Conservation (phyloP, 2,113 vertebrate species). For the Scartelaos histophorus region DNA sequence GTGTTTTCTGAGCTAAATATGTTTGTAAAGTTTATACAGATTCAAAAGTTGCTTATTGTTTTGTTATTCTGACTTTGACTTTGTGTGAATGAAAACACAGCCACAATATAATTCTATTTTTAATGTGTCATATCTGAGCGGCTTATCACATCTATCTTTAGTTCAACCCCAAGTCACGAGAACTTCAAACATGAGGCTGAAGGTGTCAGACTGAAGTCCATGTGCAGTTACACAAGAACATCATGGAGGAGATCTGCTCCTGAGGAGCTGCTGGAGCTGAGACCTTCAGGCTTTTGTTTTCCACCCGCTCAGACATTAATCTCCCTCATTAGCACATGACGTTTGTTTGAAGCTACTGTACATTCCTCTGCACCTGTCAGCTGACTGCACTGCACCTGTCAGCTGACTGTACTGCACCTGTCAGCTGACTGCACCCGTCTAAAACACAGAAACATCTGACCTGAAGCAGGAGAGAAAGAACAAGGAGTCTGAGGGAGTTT, state of each 20-base stretch:
- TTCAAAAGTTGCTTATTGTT: no score
- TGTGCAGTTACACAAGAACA: not conserved
- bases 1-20: not conserved
- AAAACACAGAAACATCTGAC: not conserved
- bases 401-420: slow-evolving; percentile 61
- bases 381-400: slow-evolving; percentile 63
- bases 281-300: no score
- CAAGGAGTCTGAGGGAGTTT: slow-evolving; percentile 70
- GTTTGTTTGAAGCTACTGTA: slow-evolving; percentile 67
- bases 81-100: not conserved
- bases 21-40: no score
- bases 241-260: slow-evolving; percentile 15
- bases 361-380: slow-evolving; percentile 68
- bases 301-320: slow-evolving; percentile 54
- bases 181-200: not conserved
- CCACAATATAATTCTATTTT: not conserved
- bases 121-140: not conserved
- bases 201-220: not conserved
- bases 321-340: slow-evolving; percentile 69
- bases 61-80: not conserved
- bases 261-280: not conserved
- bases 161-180: not conserved
- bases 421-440: slow-evolving; percentile 61
- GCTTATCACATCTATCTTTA: not conserved
- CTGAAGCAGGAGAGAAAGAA: slow-evolving; percentile 19